Evolutionary conservation across 2,113 vertebrate species (phyloP).

Genomic region (Dipodomys ordii): DNA sequence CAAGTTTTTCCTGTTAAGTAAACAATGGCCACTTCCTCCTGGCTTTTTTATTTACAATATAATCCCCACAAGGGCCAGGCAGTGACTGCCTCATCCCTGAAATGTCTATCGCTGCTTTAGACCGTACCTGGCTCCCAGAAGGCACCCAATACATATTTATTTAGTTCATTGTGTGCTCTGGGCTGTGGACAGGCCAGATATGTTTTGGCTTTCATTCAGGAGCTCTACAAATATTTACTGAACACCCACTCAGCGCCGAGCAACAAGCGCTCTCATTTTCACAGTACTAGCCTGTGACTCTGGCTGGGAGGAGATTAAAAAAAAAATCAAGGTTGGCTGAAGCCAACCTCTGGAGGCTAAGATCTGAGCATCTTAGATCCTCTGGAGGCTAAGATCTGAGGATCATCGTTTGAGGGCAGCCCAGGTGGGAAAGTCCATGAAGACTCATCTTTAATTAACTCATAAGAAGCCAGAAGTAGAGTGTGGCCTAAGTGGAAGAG

Average conservation of each 20-base stretch:
- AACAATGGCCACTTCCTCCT: slow-evolving; percentile 70
- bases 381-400: no score
- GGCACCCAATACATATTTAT: background rate
- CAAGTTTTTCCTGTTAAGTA: slow-evolving; percentile 71
- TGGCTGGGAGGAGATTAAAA: background rate
- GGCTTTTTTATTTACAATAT: background rate
- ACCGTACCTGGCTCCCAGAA: background rate
- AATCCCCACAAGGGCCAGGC: background rate
- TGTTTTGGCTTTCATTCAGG: background rate
- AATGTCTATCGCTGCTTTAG: background rate
- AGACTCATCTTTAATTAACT: no score
- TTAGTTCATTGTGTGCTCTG: background rate
- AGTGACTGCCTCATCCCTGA: background rate
- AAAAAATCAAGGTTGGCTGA: background rate
- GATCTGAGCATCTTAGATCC: no score
- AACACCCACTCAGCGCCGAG: slow-evolving; percentile 10
- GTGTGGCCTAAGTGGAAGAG: no score
- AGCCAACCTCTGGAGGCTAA: background rate
- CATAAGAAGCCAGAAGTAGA: no score
- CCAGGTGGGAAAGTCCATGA: no score
- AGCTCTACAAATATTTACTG: slow-evolving; percentile 48
- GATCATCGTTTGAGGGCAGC: no score
- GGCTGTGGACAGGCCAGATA: background rate
- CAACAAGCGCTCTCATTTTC: background rate
- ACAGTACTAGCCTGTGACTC: background rate